Evolutionary conservation across 2,888 invertebrate species (phyloP).

Genomic region (Nephrotoma flavescens): DNA sequence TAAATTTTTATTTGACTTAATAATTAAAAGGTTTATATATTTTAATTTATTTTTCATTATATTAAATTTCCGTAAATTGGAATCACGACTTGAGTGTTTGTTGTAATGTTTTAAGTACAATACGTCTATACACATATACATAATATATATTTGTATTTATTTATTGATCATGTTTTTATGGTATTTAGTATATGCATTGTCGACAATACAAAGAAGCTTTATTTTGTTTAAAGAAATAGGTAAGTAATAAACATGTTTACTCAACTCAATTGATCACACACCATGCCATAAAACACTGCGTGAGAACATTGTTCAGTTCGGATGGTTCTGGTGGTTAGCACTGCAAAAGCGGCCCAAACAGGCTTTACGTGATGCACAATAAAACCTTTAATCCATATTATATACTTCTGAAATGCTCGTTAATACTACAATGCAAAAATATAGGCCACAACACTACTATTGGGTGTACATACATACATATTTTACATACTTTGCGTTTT

Average conservation of each 20-base stretch:
- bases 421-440: neutral
- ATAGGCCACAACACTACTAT: neutral
- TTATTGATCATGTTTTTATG: neutral
- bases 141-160: neutral
- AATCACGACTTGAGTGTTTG: neutral
- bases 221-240: neutral
- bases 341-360: too few relatives aligned
- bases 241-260: too few relatives aligned
- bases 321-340: too few relatives aligned
- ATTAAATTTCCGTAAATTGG: neutral
- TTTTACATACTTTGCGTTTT: neutral
- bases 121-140: too few relatives aligned
- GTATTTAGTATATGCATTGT: neutral
- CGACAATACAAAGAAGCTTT: neutral
- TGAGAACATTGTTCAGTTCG: too few relatives aligned
- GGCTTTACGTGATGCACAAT: too few relatives aligned
- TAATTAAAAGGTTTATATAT: neutral
- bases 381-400: too few relatives aligned
- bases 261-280: too few relatives aligned
- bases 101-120: neutral
- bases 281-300: too few relatives aligned
- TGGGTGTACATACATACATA: neutral
- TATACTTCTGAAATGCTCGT: too few relatives aligned
- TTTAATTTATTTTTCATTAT: neutral
- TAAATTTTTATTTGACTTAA: neutral